phyloP scores from a whole-genome alignment of 2,113 vertebrate genomes.

The Saguinus midas region DNA sequence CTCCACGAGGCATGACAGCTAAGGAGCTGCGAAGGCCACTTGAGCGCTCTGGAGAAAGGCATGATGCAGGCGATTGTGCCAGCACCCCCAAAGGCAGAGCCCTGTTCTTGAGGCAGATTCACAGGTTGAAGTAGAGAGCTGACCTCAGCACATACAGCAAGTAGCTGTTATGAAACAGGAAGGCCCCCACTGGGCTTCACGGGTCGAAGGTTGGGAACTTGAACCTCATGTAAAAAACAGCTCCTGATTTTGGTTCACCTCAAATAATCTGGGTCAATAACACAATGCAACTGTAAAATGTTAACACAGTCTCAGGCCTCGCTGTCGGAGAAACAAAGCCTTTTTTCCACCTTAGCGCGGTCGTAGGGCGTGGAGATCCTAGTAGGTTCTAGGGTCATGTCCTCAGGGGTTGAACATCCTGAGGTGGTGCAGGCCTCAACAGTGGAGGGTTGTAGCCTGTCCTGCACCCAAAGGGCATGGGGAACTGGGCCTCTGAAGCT shows the following conservation, averaged over 20 bases:
- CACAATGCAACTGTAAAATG: accelerated
- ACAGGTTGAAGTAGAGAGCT: accelerated
- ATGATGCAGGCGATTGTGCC: not conserved
- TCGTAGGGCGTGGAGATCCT: too few relatives aligned
- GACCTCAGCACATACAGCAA: accelerated
- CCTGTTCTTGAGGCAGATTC: not conserved
- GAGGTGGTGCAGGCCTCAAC: accelerated
- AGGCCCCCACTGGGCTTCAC: too few relatives aligned
- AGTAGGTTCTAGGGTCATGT: accelerated
- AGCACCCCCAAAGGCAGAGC: not conserved
- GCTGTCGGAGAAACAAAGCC: accelerated
- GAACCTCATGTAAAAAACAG: not conserved
- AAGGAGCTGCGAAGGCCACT: not conserved
- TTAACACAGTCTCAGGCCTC: accelerated
- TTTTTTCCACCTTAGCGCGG: not conserved
- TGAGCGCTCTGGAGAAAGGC: not conserved
- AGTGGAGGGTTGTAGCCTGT: accelerated
- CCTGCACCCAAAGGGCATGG: accelerated
- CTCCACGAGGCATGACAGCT: not conserved
- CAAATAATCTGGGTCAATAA: too few relatives aligned
- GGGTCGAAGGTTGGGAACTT: accelerated
- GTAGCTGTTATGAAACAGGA: too few relatives aligned
- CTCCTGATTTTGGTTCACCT: not conserved
- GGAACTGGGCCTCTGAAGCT: accelerated
- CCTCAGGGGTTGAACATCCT: accelerated